These are phyloP conservation scores for Spea multiplicata DNA, from an alignment of 2,113 vertebrate species.

Conservation along the genomic window DNA sequence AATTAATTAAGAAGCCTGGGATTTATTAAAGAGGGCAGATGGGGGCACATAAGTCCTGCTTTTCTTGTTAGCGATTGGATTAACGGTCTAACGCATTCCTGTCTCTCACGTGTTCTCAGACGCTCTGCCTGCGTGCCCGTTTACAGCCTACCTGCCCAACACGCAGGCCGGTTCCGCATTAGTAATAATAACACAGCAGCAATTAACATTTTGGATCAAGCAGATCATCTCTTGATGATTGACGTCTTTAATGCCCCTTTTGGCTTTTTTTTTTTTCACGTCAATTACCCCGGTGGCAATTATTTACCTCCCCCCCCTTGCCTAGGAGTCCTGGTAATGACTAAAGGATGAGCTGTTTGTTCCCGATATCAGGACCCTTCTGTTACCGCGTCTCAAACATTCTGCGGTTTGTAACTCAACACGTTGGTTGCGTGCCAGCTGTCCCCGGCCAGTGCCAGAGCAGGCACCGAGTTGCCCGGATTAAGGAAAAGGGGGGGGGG, in stretches of 20 bases:
- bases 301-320: too few species aligned
- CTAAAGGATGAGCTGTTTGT: background rate
- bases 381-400: slow-evolving; percentile 33
- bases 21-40: background rate
- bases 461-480: slow-evolving; percentile 23
- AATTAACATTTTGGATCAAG: too few species aligned
- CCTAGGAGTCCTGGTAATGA: slow-evolving; percentile 5
- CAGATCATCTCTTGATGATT: too few species aligned
- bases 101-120: background rate
- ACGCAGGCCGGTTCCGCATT: too few species aligned
- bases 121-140: background rate
- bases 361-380: background rate
- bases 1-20: background rate
- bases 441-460: slow-evolving; percentile 18
- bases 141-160: background rate
- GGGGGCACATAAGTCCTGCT: background rate
- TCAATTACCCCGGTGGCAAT: background rate
- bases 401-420: slow-evolving; percentile 36
- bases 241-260: too few species aligned
- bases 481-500: background rate
- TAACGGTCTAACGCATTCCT: background rate
- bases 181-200: too few species aligned
- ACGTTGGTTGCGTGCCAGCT: slow-evolving; percentile 4
- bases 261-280: too few species aligned
- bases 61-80: background rate